Evolutionary conservation across 1,140 invertebrate species (phyloP), one percentile per base, ranked within the genome.

Genomic region (Monochamus saltuarius): DNA sequence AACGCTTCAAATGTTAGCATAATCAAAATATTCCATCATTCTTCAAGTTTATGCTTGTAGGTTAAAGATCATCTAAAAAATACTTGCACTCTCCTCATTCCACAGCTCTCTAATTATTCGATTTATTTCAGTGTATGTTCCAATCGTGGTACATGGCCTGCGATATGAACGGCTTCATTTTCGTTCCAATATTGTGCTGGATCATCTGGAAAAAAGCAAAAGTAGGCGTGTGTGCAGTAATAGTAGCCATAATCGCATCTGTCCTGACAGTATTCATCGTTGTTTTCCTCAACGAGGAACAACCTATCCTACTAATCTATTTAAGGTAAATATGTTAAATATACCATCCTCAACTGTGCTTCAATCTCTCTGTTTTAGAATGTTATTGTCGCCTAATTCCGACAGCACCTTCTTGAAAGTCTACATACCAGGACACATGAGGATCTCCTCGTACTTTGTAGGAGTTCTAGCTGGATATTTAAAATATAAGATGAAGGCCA

Each of bases 81-180:
- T n/a, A n/a, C 11, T 40, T 40, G 11, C 7, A 40, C 11, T 1
- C 1, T 40, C 9, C 7, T 14, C 14, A 40, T 40, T n/a, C 14
- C 39, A 40, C 10, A 7, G 9, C 14, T 13, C 2, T 40, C 8
- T 0, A 40, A 40, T 40, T 1, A 11, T 13, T 13, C 14, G n/a
- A n/a, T n/a, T 60, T 61, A 60, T 16, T 59, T 58, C 59, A 93
- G 91, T 95, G 93, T 72, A 90, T 95, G 84, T 89, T 89, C 50
- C 91, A 92, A 82, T 88, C 90, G 0, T 96, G 93, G 93, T 95
- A 94, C 69, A 77, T 96, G 52, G 87, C 91, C 2, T 91, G 91
- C 59, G 92, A 95, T 71, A 92, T 92, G 47, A 91, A 94, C 74
- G 80, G 94, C 54, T 92, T 92, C 73, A 78, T 92, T 59, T 74